Evolutionary conservation across 1,140 invertebrate genomes (phyloP), one percentile per base, ranked within the genome.

Genomic region (Diorhabda carinulata): DNA sequence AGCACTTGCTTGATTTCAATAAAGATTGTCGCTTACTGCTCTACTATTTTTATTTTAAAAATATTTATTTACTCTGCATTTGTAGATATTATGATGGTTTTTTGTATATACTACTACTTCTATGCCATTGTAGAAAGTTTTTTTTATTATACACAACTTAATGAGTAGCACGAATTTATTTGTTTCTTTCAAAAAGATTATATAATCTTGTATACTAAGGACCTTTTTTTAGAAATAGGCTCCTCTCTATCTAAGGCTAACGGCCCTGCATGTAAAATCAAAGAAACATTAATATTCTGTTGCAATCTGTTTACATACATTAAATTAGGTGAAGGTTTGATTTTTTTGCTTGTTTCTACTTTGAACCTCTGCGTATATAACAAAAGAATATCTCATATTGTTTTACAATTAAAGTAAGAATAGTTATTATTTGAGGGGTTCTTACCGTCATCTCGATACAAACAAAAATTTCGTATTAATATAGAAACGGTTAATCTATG

Each of bases 401-500:
- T 25, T 69, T 44, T 70, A 66, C 44, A 65, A 59, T 5, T 8
- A 67, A n/a, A 43, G 67, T 61, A 43, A 41, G 66, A 7, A 10
- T 58, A 64, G 8, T 44, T 61, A 73, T 52, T 6, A 65, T 57
- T 52, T 57, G 66, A 77, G 25, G 5, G n/a, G 59, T 61, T 52
- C 42, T 71, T 75, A 86, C 85, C 80, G 81, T 82, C 83, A 56
- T 76, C 78, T 64, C 78, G 82, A 67, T 82, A 78, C 71, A 82
- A 77, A 59, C 84, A 86, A 77, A 84, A 86, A 67, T 84, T 82
- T 72, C 83, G 82, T 62, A 87, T 85, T 66, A 87, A 80, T 59
- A 85, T 78, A 8, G 84, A 81, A 47, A 86, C 81, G 10, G 83
- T 81, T 69, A 87, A 78, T 81, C 85, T 86, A 62, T 86, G 86